Evolutionary conservation across 2,797 vertebrate species (phyloP), one percentile per base, ranked within the genome.

Genomic region (Siniperca scherzeri): DNA sequence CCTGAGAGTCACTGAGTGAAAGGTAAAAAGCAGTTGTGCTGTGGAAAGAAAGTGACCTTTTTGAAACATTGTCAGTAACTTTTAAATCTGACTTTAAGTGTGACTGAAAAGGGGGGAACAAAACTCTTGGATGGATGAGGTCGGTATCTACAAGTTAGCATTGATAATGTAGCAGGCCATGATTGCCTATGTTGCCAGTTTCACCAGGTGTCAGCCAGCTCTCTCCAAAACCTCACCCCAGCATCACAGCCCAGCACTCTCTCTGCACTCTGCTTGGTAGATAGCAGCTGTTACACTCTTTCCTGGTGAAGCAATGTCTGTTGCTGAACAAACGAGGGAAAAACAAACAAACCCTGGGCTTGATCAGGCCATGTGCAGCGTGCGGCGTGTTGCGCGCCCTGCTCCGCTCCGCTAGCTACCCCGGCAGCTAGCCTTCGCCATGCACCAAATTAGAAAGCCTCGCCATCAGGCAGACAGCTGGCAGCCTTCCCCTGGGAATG

Each of bases 391-490:
- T 85, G 91, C 76, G 75, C 80, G 67, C 86, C 77, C 88, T 91
- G 93, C 93, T 92, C 87, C 92, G 90, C 93, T 93, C 93, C 67
- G 89, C 89, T 93, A 92, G 92, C 90, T 93, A 86, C 91, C 88
- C 81, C 90, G 66, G 93, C 94, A 93, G 92, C 93, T 92, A 93
- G 88, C 89, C 89, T 90, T 87, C 89, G 72, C 90, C 87, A 80
- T 90, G 89, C 90, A 93, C 91, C 94, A 96, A 96, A 96, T 96
- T 96, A 96, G 93, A 94, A 94, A 93, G 89, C 89, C 92, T 90
- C 68, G 92, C 95, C 95, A 96, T 96, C 94, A 94, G 96, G 94
- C 95, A 93, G 95, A 95, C 96, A 97, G 96, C 96, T 97, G 96
- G 94, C 93, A 85, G 92, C 88, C 90, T 90, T 92, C 96, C 95